These are phyloP conservation scores for Limnodromus scolopaceus DNA, from an alignment of 2,797 vertebrate species.

Conservation along the genomic window DNA sequence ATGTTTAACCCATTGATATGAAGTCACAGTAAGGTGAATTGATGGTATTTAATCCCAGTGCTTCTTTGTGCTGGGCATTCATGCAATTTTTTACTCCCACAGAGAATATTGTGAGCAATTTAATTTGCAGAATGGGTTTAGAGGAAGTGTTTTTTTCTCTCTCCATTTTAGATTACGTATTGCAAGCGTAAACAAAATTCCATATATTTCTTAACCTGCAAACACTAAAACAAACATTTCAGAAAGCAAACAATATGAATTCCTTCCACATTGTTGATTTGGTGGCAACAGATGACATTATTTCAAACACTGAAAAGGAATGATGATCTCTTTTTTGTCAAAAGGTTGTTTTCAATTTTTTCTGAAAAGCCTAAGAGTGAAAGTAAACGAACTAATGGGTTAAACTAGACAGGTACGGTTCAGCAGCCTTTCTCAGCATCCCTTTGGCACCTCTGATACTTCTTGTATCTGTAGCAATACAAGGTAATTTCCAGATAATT, in stretches of 20 bases:
- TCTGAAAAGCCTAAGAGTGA: not conserved
- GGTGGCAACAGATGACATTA: not conserved
- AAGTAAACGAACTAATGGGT: not conserved
- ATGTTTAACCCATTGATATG: slow-evolving; percentile 32
- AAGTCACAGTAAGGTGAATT: not conserved
- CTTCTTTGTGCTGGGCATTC: not conserved
- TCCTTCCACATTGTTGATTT: not conserved
- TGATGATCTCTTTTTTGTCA: not conserved
- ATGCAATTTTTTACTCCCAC: not conserved
- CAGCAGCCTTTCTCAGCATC: not conserved
- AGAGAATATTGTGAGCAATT: not conserved
- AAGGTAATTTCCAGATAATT: slow-evolving; percentile 56
- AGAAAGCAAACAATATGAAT: not conserved
- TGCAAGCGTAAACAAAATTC: not conserved
- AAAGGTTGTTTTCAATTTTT: not conserved
- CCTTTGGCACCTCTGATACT: slow-evolving; percentile 18
- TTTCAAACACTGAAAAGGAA: not conserved
- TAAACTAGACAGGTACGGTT: not conserved
- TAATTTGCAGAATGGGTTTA: slow-evolving; percentile 5
- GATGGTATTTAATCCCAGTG: not conserved
- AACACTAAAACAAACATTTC: not conserved
- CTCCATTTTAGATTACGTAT: not conserved
- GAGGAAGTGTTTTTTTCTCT: not conserved
- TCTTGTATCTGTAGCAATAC: not conserved
- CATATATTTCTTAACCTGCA: not conserved